A percentile compares a stretch with the other conserved stretches of the same genome.
phyloP scores from a whole-genome alignment of 2,113 vertebrate species.

The Sander lucioperca region DNA sequence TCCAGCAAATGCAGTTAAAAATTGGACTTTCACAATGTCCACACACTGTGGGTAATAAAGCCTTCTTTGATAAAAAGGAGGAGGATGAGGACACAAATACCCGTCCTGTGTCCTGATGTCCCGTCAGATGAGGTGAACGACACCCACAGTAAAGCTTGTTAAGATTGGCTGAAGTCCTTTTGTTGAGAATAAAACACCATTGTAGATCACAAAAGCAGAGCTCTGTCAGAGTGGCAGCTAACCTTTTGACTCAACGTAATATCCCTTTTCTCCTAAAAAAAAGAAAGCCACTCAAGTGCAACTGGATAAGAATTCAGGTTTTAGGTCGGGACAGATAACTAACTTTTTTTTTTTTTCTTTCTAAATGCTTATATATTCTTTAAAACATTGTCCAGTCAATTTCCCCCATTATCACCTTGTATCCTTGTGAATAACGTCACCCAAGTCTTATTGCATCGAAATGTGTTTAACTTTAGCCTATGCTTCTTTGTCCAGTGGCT shows the following conservation, averaged over 20 bases:
- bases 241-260: constrained; percentile 22
- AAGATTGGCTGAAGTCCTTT: constrained; percentile 25
- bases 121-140: constrained; percentile 24
- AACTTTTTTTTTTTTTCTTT: not conserved
- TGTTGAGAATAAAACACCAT: constrained; percentile 26
- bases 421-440: not conserved
- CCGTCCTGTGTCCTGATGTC: constrained; percentile 11
- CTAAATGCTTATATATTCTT: not conserved
- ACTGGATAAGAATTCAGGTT: constrained; percentile 24
- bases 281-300: constrained; percentile 8
- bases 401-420: constrained; percentile 4
- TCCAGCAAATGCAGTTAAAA: constrained; percentile 43
- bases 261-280: constrained; percentile 13
- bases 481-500: not conserved
- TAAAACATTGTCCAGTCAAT: constrained; percentile 3
- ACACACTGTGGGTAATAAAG: constrained; percentile 3
- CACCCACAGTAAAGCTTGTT: not conserved
- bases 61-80: constrained; percentile 17
- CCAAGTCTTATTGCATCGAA: not conserved
- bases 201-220: constrained; percentile 30
- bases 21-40: not conserved
- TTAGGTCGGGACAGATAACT: constrained; percentile 8
- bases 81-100: not conserved
- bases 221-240: constrained; percentile 31
- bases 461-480: constrained; percentile 4